These are phyloP conservation scores for Poeciliopsis paucimaculata DNA, from an alignment of 2,797 vertebrate species.

Conservation along the genomic window DNA sequence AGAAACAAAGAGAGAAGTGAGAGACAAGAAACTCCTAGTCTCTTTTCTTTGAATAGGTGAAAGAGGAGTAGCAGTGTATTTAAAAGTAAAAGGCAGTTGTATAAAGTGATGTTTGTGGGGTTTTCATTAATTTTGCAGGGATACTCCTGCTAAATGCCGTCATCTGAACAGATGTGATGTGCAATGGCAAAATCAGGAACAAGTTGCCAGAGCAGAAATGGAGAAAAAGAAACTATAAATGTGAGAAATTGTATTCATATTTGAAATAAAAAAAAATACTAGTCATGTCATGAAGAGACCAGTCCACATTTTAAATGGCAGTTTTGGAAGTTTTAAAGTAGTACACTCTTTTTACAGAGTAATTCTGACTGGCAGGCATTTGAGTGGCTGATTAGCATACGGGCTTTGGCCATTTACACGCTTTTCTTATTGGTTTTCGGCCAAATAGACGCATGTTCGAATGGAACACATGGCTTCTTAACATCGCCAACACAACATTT, in stretches of 20 bases:
- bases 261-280: no score
- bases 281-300: no score
- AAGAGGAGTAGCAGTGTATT: background rate
- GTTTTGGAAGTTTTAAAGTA: background rate
- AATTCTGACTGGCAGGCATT: background rate
- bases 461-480: background rate
- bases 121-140: conserved; percentile 45
- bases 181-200: background rate
- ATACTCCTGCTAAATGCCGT: conserved; percentile 26
- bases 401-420: background rate
- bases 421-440: background rate
- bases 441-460: background rate
- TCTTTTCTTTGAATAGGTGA: background rate
- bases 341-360: background rate
- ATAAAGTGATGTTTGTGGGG: background rate
- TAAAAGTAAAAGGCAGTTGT: background rate
- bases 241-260: background rate
- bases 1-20: no score
- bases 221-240: no score
- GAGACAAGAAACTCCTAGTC: background rate
- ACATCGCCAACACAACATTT: background rate
- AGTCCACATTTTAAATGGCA: background rate
- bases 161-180: background rate
- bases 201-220: background rate
- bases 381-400: background rate